Percentiles rank a stretch among this genome's conserved stretches.
Evolutionary conservation across 2,888 invertebrate species (phyloP).

Genomic region (Oegoconia quadripuncta): DNA sequence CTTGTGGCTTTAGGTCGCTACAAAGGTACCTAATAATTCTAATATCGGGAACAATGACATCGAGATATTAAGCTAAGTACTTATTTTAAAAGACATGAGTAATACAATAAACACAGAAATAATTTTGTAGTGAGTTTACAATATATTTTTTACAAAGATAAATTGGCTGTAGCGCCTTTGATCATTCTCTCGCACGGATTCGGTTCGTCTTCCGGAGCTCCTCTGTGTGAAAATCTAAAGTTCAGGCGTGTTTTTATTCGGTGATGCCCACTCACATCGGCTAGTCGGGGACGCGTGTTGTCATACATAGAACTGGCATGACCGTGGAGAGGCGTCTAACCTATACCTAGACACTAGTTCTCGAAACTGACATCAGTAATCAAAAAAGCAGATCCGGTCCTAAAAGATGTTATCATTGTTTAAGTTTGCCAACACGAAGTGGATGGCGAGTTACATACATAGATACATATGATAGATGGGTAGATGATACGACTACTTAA

Average conservation of each 20-base stretch:
- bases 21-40: neutral
- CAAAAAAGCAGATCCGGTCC: no score
- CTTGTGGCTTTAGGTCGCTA: neutral
- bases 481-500: no score
- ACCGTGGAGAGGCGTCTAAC: no score
- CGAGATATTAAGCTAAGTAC: conserved; percentile 3
- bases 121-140: neutral
- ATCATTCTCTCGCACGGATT: conserved; percentile 33
- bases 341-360: no score
- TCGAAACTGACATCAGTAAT: no score
- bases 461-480: no score
- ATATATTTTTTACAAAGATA: conserved; percentile 1
- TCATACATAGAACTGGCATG: no score
- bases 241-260: neutral
- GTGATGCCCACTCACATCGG: conserved; percentile 12
- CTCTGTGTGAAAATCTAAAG: conserved; percentile 3
- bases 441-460: conserved; percentile 31
- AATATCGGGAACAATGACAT: neutral
- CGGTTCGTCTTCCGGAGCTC: conserved; percentile 12
- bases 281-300: no score
- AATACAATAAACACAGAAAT: neutral
- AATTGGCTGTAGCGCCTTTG: conserved; percentile 17
- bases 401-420: conserved; percentile 18
- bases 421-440: conserved; percentile 53
- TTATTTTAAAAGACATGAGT: conserved; percentile 1